A percentile compares a stretch with the other conserved stretches of the same genome.
Evolutionary conservation across 2,797 vertebrate species (phyloP).

Genomic region (Spinus pinus): DNA sequence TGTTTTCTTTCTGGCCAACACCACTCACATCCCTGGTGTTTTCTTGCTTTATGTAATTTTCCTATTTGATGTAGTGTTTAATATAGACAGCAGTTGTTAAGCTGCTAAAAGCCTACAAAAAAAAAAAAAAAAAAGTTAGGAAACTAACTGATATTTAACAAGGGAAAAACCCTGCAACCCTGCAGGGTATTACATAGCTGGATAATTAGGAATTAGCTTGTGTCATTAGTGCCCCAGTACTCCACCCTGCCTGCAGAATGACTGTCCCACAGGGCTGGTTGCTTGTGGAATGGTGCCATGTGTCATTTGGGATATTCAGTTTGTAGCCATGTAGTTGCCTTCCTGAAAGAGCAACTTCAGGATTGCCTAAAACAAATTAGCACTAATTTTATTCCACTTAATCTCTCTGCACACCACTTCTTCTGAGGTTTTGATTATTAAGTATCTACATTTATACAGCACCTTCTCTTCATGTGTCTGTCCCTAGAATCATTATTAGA

Average conservation of each 20-base stretch:
- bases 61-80: neutral
- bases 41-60: neutral
- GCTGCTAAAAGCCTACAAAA: neutral
- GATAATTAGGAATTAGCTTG: neutral
- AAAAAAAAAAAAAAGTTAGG: neutral
- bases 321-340: neutral
- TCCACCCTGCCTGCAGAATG: neutral
- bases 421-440: neutral
- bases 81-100: neutral
- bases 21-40: neutral
- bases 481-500: neutral
- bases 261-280: neutral
- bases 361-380: neutral
- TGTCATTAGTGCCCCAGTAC: neutral
- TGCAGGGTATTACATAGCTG: neutral
- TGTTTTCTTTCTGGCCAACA: neutral
- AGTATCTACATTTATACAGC: neutral
- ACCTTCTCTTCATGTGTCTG: neutral
- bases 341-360: neutral
- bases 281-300: neutral
- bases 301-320: neutral
- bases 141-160: neutral
- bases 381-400: neutral
- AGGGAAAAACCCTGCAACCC: neutral
- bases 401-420: neutral